Evolutionary conservation across 23 tunicate genomes (phyloP), one percentile per base, ranked within the genome.

Genomic region (Ciona savignyi): DNA sequence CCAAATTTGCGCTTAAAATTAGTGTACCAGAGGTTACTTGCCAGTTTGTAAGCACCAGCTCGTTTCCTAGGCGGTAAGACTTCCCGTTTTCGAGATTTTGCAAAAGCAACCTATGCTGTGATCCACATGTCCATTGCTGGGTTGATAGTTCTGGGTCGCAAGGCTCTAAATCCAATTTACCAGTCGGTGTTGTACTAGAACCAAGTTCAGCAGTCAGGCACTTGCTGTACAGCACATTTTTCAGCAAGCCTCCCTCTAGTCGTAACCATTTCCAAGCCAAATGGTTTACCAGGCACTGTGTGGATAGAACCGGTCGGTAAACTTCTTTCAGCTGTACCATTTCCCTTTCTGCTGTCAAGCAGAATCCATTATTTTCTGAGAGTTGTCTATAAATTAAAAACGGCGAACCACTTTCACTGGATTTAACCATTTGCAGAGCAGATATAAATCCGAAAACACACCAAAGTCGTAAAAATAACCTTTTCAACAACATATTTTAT

Each of bases 101-200:
- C 26, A 81, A 23, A 34, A 29, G 22, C 1, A 82, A 34, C 1
- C 67, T 68, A 42, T 66, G 67, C 27, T 30, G 1, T 9, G 4
- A 48, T 27, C 69, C 80, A 34, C 87, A 82, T 22, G 34, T 65
- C 70, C 72, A 82, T 32, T 74, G 33, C 69, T 82, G 87, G 29
- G 51, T 32, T 11, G 15, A 21, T 51, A 32, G 60, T 11, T 51
- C 25, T 3, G 29, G 0, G 27, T 82, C 80, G 33, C 87, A 82
- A 3, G 76, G 76, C 6, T 20, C 0, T 31, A 82, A 68, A 2
- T 23, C 22, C 22, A 82, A 32, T 2, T 67, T 34, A 1, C 68
- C 63, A 27, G 56, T 31, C 34, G 51, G 73, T 32, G 63, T 49
- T 32, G 51, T 30, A 9, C 26, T 4, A 65, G 42, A 66, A 24